Percentiles rank a stretch among this genome's conserved stretches.
Conservation (phyloP, 2,113 vertebrate species). For the Aphyosemion australe region DNA sequence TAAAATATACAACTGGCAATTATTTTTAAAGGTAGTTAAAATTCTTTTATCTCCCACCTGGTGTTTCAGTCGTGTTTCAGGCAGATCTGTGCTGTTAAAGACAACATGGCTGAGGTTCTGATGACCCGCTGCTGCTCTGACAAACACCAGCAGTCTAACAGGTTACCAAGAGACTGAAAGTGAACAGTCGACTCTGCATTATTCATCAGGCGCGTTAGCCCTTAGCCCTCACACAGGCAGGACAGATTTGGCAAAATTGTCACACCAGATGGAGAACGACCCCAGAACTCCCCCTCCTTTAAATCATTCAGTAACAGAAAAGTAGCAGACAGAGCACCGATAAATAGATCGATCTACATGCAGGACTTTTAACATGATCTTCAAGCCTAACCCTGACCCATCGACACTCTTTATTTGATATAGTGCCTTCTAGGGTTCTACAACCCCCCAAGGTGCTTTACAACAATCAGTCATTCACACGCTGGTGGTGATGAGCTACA, state of each 20-base stretch:
- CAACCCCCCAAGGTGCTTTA: no score
- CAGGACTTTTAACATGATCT: neutral
- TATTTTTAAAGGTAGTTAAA: no score
- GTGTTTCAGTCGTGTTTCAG: no score
- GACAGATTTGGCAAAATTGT: slow-evolving; percentile 24
- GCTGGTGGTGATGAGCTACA: no score
- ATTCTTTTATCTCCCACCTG: no score
- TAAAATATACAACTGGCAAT: no score
- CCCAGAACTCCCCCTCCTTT: slow-evolving; percentile 27
- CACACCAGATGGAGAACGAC: slow-evolving; percentile 37
- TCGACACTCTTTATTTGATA: neutral
- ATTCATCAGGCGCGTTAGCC: slow-evolving; percentile 71
- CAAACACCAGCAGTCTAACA: slow-evolving; percentile 10
- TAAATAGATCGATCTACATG: slow-evolving; percentile 19
- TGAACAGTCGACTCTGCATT: slow-evolving; percentile 65
- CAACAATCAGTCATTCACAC: no score
- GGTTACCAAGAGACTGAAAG: slow-evolving; percentile 38
- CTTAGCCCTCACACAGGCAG: slow-evolving; percentile 47
- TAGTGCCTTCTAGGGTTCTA: no score
- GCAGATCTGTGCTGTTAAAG: neutral
- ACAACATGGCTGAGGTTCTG: slow-evolving; percentile 38
- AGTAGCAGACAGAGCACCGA: slow-evolving; percentile 23
- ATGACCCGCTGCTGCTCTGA: slow-evolving; percentile 52
- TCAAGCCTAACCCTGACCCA: no score
- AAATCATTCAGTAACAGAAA: slow-evolving; percentile 54